Conservation (phyloP, 2,888 invertebrate species). For the Laspeyria flexula region DNA sequence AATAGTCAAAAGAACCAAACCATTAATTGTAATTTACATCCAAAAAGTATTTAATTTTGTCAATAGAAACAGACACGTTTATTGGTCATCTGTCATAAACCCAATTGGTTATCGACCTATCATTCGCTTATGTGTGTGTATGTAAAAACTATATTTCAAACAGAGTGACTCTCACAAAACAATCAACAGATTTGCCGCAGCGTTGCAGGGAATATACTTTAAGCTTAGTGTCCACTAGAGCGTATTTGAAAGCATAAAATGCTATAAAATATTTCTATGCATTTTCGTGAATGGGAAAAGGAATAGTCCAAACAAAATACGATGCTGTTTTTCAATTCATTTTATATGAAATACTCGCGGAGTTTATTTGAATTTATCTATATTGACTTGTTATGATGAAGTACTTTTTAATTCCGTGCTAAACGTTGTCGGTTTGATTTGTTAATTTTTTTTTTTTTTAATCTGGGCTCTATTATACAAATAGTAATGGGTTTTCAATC, state of each 20-base stretch:
- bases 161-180: slow-evolving; percentile 45
- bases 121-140: slow-evolving; percentile 12
- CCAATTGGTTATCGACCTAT: slow-evolving; percentile 26
- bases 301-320: slow-evolving; percentile 9
- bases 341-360: not conserved
- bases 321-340: slow-evolving; percentile 6
- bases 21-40: not conserved
- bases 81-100: slow-evolving; percentile 14
- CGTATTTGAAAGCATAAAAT: slow-evolving; percentile 7
- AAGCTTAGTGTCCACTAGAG: slow-evolving; percentile 16
- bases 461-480: no score
- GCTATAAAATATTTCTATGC: not conserved
- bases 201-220: slow-evolving; percentile 8
- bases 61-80: slow-evolving; percentile 9
- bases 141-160: slow-evolving; percentile 43
- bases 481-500: no score
- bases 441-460: no score
- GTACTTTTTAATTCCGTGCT: no score
- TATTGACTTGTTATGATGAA: no score
- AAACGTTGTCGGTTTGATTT: no score
- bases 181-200: slow-evolving; percentile 52
- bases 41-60: not conserved
- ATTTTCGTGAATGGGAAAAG: not conserved
- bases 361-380: not conserved
- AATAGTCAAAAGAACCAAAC: not conserved